Evolutionary conservation across 2,113 vertebrate genomes (phyloP).

Genomic region (Holacanthus passer): DNA sequence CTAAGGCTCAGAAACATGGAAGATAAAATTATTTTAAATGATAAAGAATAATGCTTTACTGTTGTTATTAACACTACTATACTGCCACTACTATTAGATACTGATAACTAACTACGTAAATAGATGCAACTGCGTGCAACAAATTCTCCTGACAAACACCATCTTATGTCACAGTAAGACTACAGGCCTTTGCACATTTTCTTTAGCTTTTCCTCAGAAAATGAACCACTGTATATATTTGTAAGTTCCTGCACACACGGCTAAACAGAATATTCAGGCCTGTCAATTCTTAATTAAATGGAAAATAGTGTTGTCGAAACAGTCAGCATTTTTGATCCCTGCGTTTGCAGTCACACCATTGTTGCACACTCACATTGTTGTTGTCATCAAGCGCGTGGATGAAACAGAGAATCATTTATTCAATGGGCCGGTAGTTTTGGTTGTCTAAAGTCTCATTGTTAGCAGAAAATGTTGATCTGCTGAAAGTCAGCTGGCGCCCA

Average conservation of each 20-base stretch:
- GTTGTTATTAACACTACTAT: neutral
- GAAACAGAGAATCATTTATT: conserved; percentile 21
- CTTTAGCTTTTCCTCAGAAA: neutral
- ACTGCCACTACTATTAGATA: neutral
- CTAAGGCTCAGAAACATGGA: neutral
- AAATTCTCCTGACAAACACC: too few species aligned
- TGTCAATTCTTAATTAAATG: neutral
- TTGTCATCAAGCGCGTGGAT: neutral
- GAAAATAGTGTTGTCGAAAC: neutral
- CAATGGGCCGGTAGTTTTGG: neutral
- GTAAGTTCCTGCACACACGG: neutral
- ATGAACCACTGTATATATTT: neutral
- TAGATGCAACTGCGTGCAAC: too few species aligned
- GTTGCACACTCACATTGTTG: neutral
- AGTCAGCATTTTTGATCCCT: neutral
- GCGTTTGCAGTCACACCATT: neutral
- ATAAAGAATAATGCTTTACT: neutral
- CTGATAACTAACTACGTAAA: too few species aligned
- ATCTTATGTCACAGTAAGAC: too few species aligned
- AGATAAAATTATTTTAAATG: neutral
- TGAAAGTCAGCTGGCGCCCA: conserved; percentile 2
- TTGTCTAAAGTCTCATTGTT: conserved; percentile 19
- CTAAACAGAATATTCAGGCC: neutral
- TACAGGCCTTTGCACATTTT: neutral
- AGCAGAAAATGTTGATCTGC: neutral